phyloP scores from a whole-genome alignment of 35 echinoderm and acorn worm species.

The Apostichopus californicus region DNA sequence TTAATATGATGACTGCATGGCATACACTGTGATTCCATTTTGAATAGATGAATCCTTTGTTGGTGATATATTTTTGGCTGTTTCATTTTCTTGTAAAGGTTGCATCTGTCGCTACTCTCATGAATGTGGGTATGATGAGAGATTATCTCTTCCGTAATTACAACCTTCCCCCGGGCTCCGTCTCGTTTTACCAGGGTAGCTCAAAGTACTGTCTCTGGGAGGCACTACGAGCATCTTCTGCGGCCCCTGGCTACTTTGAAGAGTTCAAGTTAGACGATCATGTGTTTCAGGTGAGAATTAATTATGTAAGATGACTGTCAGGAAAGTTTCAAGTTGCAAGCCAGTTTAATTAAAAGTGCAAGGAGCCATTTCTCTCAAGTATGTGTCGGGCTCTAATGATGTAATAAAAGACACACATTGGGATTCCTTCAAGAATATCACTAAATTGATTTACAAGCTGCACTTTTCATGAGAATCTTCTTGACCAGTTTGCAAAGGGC shows the following conservation, averaged over 20 bases:
- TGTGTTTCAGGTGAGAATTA: conserved; percentile 86
- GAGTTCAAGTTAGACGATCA: conserved; percentile 91
- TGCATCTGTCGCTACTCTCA: conserved; percentile 77
- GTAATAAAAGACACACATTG: neutral
- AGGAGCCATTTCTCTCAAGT: neutral
- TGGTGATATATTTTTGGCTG: too few species aligned
- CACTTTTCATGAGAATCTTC: too few species aligned
- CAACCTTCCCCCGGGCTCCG: conserved; percentile 76
- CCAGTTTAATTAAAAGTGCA: neutral
- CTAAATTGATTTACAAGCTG: neutral
- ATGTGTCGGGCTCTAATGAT: neutral
- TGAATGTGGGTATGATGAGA: conserved; percentile 79
- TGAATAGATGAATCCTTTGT: too few species aligned
- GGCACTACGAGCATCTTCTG: conserved; percentile 86
- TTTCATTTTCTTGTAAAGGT: conserved; percentile 57
- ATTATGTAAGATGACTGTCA: neutral
- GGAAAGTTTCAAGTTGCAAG: neutral
- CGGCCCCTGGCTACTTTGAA: conserved; percentile 92
- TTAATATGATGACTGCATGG: too few species aligned
- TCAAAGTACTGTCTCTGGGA: conserved; percentile 82
- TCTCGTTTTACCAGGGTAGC: conserved; percentile 81
- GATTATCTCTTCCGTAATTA: conserved; percentile 95
- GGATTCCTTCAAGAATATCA: neutral
- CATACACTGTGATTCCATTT: too few species aligned
- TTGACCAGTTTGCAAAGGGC: too few species aligned